phyloP scores from a whole-genome alignment of 35 echinoderm and acorn worm genomes.

The Chiridota heheva region DNA sequence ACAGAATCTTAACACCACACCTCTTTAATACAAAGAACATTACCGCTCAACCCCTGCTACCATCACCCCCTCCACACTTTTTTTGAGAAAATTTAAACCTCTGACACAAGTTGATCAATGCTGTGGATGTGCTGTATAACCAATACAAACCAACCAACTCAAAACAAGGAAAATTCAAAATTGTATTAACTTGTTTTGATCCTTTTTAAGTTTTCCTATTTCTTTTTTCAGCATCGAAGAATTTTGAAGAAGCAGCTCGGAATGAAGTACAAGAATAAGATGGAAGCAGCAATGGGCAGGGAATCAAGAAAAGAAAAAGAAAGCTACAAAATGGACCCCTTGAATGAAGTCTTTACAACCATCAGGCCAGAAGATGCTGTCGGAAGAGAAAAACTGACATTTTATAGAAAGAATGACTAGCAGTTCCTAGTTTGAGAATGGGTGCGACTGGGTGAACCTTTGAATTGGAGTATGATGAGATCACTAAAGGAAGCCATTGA shows the following conservation, averaged over 20 bases:
- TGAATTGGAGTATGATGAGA: no score
- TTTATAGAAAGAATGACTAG: conserved; percentile 53
- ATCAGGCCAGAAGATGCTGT: conserved; percentile 89
- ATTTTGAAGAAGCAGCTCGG: conserved; percentile 44
- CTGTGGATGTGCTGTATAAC: neutral
- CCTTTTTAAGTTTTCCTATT: neutral
- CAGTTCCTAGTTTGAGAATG: no score
- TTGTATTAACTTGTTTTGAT: neutral
- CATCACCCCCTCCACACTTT: neutral
- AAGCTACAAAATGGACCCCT: conserved; percentile 55
- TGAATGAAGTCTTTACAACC: conserved; percentile 92
- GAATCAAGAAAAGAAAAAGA: conserved; percentile 46
- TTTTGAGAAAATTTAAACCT: neutral
- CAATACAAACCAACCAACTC: neutral
- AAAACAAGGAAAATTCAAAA: neutral
- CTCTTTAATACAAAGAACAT: neutral
- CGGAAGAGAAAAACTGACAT: conserved; percentile 74
- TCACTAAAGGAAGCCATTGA: no score
- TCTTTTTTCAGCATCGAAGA: conserved; percentile 38
- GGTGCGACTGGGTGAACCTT: no score
- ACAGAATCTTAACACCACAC: no score
- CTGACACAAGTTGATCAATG: neutral
- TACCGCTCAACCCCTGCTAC: neutral
- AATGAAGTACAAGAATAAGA: conserved; percentile 54
- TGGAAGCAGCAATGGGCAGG: conserved; percentile 50